Base-by-base conservation (phyloP, 2,797 vertebrate species). In the Sebastes taczanowskii region DNA sequence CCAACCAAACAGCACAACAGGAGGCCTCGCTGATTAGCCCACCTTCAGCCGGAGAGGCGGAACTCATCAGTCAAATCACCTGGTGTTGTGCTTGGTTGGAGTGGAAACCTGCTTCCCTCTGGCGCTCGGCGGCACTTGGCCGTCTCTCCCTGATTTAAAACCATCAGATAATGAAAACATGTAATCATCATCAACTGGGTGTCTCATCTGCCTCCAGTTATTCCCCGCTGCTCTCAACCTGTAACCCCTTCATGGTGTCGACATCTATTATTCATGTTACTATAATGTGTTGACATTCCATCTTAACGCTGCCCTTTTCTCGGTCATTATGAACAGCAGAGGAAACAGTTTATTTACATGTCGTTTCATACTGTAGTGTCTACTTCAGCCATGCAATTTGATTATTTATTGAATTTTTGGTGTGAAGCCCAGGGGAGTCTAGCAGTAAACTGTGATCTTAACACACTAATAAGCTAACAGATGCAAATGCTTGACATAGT, bases 141-240 rank as follows among this genome's bases (percentile, higher is more conserved):
- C 82, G 64, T 77, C 76, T 86, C 66, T 85, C 80, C 87, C 82
- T 81, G 83, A 91, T 89, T 88, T 85, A 79, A 88, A 91, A 75
- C 71, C 82, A 87, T 90, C 89, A 85, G 86, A 78, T 90, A 85
- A 92, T 93, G 90, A 91, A 92, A 93, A 91, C 86, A 85, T 82
- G 77, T 82, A 82, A 89, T 89, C 85, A 90, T 80, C 83, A 75
- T 88, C 71, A 74, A 63, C 76, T 20, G 74, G 56, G 77, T 68
- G 81, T 74, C 78, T 89, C 77, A 23, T 81, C 86, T 63, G 80
- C 73, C 52, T 70, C 71, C 77, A 81, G 52, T 80, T 76, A 81
- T 32, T 72, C 53, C 84, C 82, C 34, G 80, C 87, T 79, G 73
- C 52, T 89, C 67, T 66, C 73, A 70, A 68, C 80, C 82, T 83